Base-by-base conservation (phyloP, 2,113 vertebrate species). In the Urocynchramus pylzowi region DNA sequence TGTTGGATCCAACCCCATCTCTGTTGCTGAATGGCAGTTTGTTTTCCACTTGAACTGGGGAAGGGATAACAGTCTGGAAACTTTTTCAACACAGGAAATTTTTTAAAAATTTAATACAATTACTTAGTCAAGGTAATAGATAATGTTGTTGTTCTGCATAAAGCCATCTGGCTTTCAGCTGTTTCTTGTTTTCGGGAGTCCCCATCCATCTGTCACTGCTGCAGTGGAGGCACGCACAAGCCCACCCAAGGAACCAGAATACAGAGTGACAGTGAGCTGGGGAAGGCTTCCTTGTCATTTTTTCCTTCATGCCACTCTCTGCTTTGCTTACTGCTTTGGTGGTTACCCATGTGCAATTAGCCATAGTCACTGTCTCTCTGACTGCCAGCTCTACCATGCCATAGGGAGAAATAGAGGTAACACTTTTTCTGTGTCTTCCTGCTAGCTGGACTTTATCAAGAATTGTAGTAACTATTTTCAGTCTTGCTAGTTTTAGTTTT, bases 1-100 rank as follows among this genome's bases (percentile, higher is more conserved):
- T 98, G 90, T 97, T 98, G 98, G 98, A 98, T 96, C 95, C 87
- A 97, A 64, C 95, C 97, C 98, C 98, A 98, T 97, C 98, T 97
- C 97, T 95, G 94, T 93, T 94, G 90, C 97, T 97, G 97, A 98
- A 97, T 97, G 97, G 97, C 97, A 98, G 98, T 98, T 98, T 98
- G 97, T 98, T 98, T 98, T 97, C 64, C 87, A 87, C 93, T 98
- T 93, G 95, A 88, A 81, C 97, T 87, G 80, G 92, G 89, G 93
- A 97, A 97, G 94, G 92, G 54, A 95, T 82, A 97, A 94, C 61
- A 63, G 97, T 96, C 97, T 98, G 96, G 97, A 98, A 98, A 97
- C 86, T 84, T 97, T 97, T 95, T 97, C 96, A 97, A 88, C 79
- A 67, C 80, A 90, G 95, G 94, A 95, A 91, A 69, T 80, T 90